A percentile compares a stretch with the other conserved stretches of the same genome.
phyloP scores from a whole-genome alignment of 2,797 vertebrate species.

The Linurgus olivaceus region DNA sequence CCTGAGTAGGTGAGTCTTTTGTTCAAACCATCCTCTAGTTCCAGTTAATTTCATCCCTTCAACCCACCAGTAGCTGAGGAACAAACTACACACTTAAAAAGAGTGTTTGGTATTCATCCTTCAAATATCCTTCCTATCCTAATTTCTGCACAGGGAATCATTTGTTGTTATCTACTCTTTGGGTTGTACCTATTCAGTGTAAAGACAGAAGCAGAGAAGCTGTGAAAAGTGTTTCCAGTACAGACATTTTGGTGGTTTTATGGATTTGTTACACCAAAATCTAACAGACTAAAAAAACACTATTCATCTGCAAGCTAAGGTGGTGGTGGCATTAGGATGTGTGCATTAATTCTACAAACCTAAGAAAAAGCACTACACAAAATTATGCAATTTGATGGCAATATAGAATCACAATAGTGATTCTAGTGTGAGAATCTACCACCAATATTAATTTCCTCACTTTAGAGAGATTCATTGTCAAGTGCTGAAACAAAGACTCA shows the following conservation, averaged over 20 bases:
- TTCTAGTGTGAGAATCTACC: not conserved
- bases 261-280: not conserved
- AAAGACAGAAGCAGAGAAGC: not conserved
- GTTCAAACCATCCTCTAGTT: not conserved
- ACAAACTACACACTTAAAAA: not conserved
- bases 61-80: not conserved
- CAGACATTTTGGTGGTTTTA: not conserved
- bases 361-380: not conserved
- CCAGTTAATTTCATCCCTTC: not conserved
- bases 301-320: not conserved
- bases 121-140: not conserved
- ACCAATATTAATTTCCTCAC: not conserved
- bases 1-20: conserved; percentile 20
- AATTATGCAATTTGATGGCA: not conserved
- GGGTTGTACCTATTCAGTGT: not conserved
- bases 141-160: not conserved
- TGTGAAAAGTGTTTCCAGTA: not conserved
- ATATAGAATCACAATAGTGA: no score
- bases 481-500: not conserved
- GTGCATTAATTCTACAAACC: not conserved
- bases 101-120: not conserved
- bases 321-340: accelerated
- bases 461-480: not conserved
- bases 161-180: not conserved
- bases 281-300: not conserved